phyloP scores from a whole-genome alignment of 30 jellyfish, hydroid and myxozoan species.

The Clytia hemisphaerica region DNA sequence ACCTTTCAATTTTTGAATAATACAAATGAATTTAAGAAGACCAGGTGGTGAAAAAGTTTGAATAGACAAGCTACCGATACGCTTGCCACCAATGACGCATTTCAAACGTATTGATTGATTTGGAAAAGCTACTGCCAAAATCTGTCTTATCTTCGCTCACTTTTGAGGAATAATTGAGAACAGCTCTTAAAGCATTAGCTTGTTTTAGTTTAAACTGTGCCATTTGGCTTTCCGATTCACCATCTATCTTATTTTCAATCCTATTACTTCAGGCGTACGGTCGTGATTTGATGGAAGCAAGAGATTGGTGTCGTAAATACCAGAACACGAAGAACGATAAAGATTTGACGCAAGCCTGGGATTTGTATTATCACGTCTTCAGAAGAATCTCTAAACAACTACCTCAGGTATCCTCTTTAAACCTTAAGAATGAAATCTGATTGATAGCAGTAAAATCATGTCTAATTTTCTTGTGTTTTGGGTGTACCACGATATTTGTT shows the following conservation, averaged over 20 bases:
- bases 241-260: not conserved
- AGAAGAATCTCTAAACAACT: constrained; percentile 90
- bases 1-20: too few species aligned
- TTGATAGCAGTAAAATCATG: too few species aligned
- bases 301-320: constrained; percentile 91
- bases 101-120: too few species aligned
- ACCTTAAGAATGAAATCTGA: not conserved
- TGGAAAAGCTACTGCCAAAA: too few species aligned
- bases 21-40: too few species aligned
- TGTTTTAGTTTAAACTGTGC: not conserved
- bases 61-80: too few species aligned
- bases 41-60: too few species aligned
- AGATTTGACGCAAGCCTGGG: constrained; percentile 98
- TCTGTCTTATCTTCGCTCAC: too few species aligned
- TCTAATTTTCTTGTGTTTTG: too few species aligned
- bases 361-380: constrained; percentile 78
- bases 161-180: not conserved
- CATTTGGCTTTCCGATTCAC: too few species aligned
- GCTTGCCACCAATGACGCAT: too few species aligned
- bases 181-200: not conserved
- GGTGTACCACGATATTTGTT: too few species aligned
- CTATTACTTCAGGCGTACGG: constrained; percentile 79
- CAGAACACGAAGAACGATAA: constrained; percentile 64
- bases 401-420: constrained; percentile 69
- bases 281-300: constrained; percentile 91